phyloP scores from a whole-genome alignment of 2,888 invertebrate genomes.

The Hydrotaea cyrtoneurina region DNA sequence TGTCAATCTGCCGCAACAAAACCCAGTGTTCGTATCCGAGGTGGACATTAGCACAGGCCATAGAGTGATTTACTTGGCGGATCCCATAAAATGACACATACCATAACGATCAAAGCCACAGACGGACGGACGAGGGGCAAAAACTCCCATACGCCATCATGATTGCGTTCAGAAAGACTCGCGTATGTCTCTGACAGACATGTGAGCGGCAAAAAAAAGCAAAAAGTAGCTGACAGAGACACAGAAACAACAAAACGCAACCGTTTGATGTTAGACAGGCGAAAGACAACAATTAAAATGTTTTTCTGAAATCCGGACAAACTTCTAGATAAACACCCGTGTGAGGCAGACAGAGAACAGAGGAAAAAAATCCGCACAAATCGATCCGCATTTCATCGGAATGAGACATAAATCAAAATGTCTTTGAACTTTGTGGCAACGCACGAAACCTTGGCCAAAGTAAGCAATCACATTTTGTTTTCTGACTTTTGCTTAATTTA shows the following conservation, averaged over 20 bases:
- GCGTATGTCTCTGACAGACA: conserved; percentile 40
- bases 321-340: conserved; percentile 40
- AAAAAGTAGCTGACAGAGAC: conserved; percentile 16
- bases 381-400: conserved; percentile 12
- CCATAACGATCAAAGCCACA: conserved; percentile 24
- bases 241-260: conserved; percentile 7
- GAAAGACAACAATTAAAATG: conserved; percentile 63
- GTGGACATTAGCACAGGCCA: conserved; percentile 60
- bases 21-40: no score
- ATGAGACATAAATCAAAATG: conserved; percentile 55
- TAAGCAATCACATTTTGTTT: not conserved
- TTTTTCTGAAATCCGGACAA: not conserved
- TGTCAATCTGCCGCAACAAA: conserved; percentile 62
- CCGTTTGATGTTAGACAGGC: conserved; percentile 57
- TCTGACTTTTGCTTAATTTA: conserved; percentile 45
- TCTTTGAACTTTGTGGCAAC: conserved; percentile 27
- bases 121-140: not conserved
- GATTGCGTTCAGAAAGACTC: not conserved
- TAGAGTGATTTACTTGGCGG: conserved; percentile 63
- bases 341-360: not conserved
- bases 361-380: conserved; percentile 7
- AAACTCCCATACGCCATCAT: conserved; percentile 16
- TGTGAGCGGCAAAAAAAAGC: not conserved
- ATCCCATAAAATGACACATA: conserved; percentile 58
- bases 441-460: conserved; percentile 12